A percentile compares a stretch with the other conserved stretches of the same genome.
These are phyloP conservation scores for Drosophila biarmipes DNA, from an alignment of 1,140 invertebrate genomes.

Conservation along the genomic window DNA sequence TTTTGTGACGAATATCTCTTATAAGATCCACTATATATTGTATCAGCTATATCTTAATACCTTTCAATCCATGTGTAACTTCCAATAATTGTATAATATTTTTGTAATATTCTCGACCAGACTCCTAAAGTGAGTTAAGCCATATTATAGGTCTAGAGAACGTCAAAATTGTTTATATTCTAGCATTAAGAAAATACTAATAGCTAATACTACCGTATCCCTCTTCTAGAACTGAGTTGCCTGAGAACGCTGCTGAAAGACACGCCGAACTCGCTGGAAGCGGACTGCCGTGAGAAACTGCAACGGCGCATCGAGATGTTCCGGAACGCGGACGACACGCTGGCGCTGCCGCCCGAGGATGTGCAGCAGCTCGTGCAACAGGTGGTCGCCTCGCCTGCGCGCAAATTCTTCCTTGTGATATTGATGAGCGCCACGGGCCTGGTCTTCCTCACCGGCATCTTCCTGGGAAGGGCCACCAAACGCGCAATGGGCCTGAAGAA, in stretches of 20 bases:
- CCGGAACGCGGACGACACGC: constrained; percentile 91
- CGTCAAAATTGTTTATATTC: too few relatives aligned
- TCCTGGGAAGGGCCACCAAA: constrained; percentile 92
- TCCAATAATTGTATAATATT: too few relatives aligned
- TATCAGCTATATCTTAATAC: too few relatives aligned
- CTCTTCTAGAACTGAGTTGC: constrained; percentile 92
- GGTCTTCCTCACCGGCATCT: constrained; percentile 92
- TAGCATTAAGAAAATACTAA: background rate
- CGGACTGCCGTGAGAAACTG: constrained; percentile 92
- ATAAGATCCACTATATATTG: too few relatives aligned
- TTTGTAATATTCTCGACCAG: too few relatives aligned
- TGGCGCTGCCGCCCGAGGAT: constrained; percentile 87
- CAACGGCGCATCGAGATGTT: constrained; percentile 94
- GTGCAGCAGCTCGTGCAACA: constrained; percentile 89
- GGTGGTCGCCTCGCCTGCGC: constrained; percentile 89
- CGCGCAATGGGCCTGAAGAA: constrained; percentile 89
- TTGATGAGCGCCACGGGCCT: constrained; percentile 89
- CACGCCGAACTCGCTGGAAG: constrained; percentile 88
- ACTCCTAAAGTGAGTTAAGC: too few relatives aligned
- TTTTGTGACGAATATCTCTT: too few relatives aligned
- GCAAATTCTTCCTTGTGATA: constrained; percentile 91
- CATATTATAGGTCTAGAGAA: too few relatives aligned
- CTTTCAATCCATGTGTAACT: too few relatives aligned
- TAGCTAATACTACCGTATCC: background rate
- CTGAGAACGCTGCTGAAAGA: constrained; percentile 90